These are phyloP conservation scores for Orius insidiosus DNA, from an alignment of 1,140 invertebrate species.

Conservation along the genomic window DNA sequence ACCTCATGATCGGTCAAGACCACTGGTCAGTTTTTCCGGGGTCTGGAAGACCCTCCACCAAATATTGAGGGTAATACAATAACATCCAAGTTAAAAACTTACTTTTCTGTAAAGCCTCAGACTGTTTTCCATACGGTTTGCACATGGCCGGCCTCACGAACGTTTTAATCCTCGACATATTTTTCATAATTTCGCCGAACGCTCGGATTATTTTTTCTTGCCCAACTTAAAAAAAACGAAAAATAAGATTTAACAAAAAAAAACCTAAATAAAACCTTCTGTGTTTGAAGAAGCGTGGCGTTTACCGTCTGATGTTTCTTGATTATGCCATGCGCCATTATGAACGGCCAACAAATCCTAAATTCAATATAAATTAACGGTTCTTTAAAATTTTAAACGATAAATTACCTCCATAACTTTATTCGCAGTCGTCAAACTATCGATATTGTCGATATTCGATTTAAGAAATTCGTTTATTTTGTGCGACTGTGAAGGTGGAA, in stretches of 20 bases:
- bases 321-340: conserved; percentile 39
- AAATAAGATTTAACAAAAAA: conserved; percentile 10
- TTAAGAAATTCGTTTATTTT: conserved; percentile 38
- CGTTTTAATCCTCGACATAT: conserved; percentile 68
- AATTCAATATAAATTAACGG: conserved; percentile 6
- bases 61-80: no score
- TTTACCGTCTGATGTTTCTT: conserved; percentile 15
- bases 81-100: no score
- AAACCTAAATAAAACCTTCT: conserved; percentile 5
- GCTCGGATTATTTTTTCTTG: conserved; percentile 65
- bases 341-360: conserved; percentile 47
- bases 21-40: no score
- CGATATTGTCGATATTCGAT: conserved; percentile 50
- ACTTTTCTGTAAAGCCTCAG: conserved; percentile 73
- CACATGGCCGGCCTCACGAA: conserved; percentile 71
- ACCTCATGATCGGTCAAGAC: no score
- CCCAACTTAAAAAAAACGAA: conserved; percentile 30
- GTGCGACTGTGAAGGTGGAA: conserved; percentile 12
- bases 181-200: conserved; percentile 66
- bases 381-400: neutral
- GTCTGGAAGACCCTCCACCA: no score
- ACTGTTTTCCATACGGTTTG: conserved; percentile 75
- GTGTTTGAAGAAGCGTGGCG: neutral
- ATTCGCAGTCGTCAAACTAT: conserved; percentile 31
- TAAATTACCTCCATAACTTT: conserved; percentile 19